Percentiles rank a stretch among this genome's conserved stretches.
Evolutionary conservation across 2,797 vertebrate species (phyloP).

Genomic region (Gymnothorax reevesii): DNA sequence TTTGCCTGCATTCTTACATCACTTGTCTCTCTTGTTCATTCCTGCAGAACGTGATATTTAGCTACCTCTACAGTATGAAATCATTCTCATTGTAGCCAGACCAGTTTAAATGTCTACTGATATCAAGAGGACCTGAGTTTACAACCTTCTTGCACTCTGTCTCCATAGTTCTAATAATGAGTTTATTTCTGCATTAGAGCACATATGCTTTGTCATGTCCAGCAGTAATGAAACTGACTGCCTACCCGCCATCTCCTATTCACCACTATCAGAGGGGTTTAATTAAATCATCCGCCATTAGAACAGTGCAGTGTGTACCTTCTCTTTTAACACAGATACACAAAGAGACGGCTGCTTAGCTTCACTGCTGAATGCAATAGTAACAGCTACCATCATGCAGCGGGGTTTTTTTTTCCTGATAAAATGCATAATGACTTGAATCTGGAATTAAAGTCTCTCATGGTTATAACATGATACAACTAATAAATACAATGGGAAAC

Average conservation of each 20-base stretch:
- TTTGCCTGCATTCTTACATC: not conserved
- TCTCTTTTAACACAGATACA: conserved; percentile 21
- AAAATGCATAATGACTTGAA: not conserved
- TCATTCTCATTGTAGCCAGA: not conserved
- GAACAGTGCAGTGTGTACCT: conserved; percentile 21
- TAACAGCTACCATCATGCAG: not conserved
- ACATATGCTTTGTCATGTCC: conserved; percentile 30
- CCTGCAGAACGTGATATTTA: not conserved
- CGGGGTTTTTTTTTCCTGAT: not conserved
- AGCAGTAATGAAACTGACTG: conserved; percentile 32
- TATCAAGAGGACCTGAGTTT: conserved; percentile 7
- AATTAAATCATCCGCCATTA: conserved; percentile 29
- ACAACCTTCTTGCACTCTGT: not conserved
- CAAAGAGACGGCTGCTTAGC: conserved; percentile 20
- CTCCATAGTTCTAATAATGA: conserved; percentile 25
- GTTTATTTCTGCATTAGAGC: conserved; percentile 30
- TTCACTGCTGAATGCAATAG: not conserved
- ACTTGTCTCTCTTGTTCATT: not conserved
- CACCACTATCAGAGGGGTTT: conserved; percentile 22
- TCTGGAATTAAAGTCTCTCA: not conserved
- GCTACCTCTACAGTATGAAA: not conserved
- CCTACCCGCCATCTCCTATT: conserved; percentile 21
- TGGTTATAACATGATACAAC: not conserved
- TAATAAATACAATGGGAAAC: not conserved
- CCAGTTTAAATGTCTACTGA: conserved; percentile 29